phyloP scores from a whole-genome alignment of 2,888 invertebrate species.

The Dysmachus trigonus region DNA sequence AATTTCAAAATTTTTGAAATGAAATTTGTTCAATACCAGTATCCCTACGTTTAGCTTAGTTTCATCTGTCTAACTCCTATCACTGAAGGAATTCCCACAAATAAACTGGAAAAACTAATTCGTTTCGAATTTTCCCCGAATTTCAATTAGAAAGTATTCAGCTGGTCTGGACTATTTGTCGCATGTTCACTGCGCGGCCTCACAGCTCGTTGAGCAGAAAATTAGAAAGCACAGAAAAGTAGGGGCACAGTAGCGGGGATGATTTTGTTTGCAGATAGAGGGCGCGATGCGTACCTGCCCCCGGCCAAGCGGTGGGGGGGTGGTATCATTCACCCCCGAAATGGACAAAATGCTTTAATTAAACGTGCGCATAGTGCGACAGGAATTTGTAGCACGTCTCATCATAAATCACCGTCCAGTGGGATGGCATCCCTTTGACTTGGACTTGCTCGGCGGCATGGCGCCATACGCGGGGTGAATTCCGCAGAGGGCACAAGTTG shows the following conservation, averaged over 20 bases:
- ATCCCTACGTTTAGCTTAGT: background rate
- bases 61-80: background rate
- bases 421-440: background rate
- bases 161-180: background rate
- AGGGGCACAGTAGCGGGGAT: background rate
- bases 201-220: background rate
- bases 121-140: background rate
- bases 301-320: background rate
- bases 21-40: background rate
- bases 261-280: background rate
- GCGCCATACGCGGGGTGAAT: background rate
- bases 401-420: conserved; percentile 29
- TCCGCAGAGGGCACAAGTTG: conserved; percentile 31
- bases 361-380: conserved; percentile 30
- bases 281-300: background rate
- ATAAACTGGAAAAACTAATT: background rate
- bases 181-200: background rate
- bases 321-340: background rate
- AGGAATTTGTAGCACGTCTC: conserved; percentile 42
- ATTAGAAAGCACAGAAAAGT: conserved; percentile 17
- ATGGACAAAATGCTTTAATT: conserved; percentile 40
- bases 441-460: conserved; percentile 20
- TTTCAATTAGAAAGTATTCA: conserved; percentile 2
- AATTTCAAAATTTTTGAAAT: no score
- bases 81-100: background rate